These are phyloP conservation scores for Zoanthus sociatus DNA, from an alignment of 92 coral and sea anemone species.

Conservation along the genomic window DNA sequence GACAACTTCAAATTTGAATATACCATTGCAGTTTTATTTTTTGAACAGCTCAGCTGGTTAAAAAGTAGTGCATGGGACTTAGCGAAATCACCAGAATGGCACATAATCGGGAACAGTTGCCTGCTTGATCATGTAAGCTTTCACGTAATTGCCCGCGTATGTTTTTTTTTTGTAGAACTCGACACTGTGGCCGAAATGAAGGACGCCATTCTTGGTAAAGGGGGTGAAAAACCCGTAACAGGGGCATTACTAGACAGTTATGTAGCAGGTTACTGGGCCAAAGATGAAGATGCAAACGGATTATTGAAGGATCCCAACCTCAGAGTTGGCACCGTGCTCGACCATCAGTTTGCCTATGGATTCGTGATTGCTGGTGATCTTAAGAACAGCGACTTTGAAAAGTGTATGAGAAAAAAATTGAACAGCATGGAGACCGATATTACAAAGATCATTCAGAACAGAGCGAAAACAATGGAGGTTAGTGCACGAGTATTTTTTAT, in stretches of 20 bases:
- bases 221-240: conserved; percentile 23
- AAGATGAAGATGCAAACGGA: conserved; percentile 45
- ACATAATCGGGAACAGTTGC: too few relatives aligned
- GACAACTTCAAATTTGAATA: too few relatives aligned
- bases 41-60: too few relatives aligned
- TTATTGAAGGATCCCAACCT: conserved; percentile 71
- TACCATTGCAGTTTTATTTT: too few relatives aligned
- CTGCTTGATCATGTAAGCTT: too few relatives aligned
- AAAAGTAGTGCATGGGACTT: too few relatives aligned
- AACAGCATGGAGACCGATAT: conserved; percentile 99
- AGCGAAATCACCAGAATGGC: too few relatives aligned
- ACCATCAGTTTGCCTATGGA: conserved; percentile 99
- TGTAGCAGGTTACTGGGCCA: conserved; percentile 98
- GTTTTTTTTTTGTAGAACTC: conserved; percentile 56
- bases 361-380: conserved; percentile 91
- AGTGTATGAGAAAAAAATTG: conserved; percentile 89
- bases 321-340: conserved; percentile 96
- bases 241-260: conserved; percentile 97
- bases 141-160: too few relatives aligned
- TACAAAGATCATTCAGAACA: conserved; percentile 80
- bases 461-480: conserved; percentile 98
- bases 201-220: conserved; percentile 61
- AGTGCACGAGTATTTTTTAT: background rate
- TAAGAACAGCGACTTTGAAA: conserved; percentile 63
- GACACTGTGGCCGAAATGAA: conserved; percentile 73